phyloP scores from a whole-genome alignment of 2,113 vertebrate genomes.

The Salvelinus alpinus region DNA sequence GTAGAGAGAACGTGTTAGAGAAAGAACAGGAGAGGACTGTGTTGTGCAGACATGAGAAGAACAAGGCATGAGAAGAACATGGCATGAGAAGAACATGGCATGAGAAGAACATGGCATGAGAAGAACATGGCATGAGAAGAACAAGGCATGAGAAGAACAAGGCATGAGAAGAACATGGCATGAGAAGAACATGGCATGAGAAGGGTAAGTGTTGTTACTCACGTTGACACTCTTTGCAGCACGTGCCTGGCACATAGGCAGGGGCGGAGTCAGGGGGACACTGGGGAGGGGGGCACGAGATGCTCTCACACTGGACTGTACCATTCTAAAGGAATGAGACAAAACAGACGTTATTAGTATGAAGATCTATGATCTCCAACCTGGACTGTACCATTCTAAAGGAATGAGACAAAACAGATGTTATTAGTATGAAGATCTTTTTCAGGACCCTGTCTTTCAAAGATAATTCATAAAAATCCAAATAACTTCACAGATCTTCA shows the following conservation, averaged over 20 bases:
- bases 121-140: background rate
- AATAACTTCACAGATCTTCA: no score
- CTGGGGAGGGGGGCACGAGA: conserved; percentile 74
- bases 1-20: background rate
- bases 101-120: background rate
- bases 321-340: no score
- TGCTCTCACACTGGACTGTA: conserved; percentile 68
- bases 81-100: background rate
- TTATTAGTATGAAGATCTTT: no score
- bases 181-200: background rate
- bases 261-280: conserved; percentile 78
- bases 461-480: no score
- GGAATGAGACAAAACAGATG: no score
- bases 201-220: conserved; percentile 53
- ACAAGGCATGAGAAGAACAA: no score
- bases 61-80: background rate
- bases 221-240: conserved; percentile 88
- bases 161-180: background rate
- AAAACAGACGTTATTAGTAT: no score
- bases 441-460: no score
- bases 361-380: background rate
- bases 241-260: conserved; percentile 80
- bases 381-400: background rate
- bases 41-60: background rate
- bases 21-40: no score